phyloP scores from a whole-genome alignment of 1,140 invertebrate genomes.

The Zelostemma sp. region DNA sequence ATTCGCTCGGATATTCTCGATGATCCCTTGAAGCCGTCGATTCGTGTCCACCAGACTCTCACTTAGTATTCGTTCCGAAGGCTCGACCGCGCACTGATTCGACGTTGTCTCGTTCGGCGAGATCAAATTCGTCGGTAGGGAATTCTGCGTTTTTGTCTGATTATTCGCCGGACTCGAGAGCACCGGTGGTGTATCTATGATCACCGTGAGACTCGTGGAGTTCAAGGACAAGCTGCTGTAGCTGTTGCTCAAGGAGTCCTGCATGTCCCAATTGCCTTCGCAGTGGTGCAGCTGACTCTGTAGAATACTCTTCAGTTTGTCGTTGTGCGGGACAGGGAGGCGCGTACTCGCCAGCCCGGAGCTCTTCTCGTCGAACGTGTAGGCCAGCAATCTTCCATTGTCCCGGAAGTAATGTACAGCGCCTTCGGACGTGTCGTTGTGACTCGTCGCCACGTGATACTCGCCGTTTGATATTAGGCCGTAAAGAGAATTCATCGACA shows the following conservation, averaged over 20 bases:
- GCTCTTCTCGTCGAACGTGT: slow-evolving; percentile 88
- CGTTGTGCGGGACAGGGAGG: slow-evolving; percentile 60
- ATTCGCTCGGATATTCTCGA: slow-evolving; percentile 53
- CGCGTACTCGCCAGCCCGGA: slow-evolving; percentile 68
- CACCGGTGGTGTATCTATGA: slow-evolving; percentile 73
- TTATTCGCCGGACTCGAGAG: slow-evolving; percentile 56
- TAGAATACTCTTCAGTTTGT: slow-evolving; percentile 65
- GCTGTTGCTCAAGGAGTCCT: slow-evolving; percentile 70
- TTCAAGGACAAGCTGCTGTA: slow-evolving; percentile 72
- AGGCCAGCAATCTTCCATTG: slow-evolving; percentile 81
- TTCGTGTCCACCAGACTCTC: slow-evolving; percentile 50
- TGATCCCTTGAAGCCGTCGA: slow-evolving; percentile 53
- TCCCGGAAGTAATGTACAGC: slow-evolving; percentile 88
- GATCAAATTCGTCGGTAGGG: slow-evolving; percentile 49
- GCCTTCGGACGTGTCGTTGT: slow-evolving; percentile 89
- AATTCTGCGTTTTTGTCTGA: slow-evolving; percentile 57
- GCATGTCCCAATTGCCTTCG: slow-evolving; percentile 61
- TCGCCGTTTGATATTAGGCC: slow-evolving; percentile 69
- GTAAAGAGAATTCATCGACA: slow-evolving; percentile 53
- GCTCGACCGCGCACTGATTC: slow-evolving; percentile 42
- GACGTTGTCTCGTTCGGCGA: slow-evolving; percentile 49
- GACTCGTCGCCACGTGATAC: slow-evolving; percentile 82
- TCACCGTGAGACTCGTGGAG: slow-evolving; percentile 73
- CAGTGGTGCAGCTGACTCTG: slow-evolving; percentile 62
- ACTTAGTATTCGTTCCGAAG: slow-evolving; percentile 38